Conservation (phyloP, 2,113 vertebrate species). For the Epinephelus lanceolatus region DNA sequence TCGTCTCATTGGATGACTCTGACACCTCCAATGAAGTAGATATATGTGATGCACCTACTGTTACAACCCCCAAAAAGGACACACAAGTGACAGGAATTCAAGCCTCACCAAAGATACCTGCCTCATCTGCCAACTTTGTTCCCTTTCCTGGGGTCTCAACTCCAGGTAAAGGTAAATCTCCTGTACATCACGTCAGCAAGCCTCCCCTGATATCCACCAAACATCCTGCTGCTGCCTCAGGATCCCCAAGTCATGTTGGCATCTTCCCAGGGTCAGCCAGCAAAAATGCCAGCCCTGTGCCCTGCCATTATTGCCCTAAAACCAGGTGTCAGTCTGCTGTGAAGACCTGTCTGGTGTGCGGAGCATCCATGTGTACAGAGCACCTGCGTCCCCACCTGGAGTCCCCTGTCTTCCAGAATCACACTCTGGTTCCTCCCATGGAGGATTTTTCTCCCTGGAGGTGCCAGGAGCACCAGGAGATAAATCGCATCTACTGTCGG, state of each 20-base stretch:
- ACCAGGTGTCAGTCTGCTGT: constrained; percentile 71
- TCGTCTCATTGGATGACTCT: constrained; percentile 23
- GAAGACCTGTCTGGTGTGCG: constrained; percentile 87
- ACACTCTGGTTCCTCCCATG: constrained; percentile 82
- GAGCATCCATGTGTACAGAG: constrained; percentile 86
- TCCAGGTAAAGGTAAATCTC: constrained; percentile 5
- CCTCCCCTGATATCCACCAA: constrained; percentile 11
- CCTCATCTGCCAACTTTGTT: constrained; percentile 21
- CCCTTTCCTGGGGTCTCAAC: constrained; percentile 8
- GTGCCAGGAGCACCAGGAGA: constrained; percentile 87
- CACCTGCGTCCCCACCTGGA: constrained; percentile 86
- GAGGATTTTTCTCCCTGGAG: constrained; percentile 82
- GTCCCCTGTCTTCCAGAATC: constrained; percentile 82
- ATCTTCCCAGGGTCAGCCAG: background rate
- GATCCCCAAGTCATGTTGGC: constrained; percentile 4
- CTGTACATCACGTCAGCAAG: constrained; percentile 1
- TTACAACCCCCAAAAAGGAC: constrained; percentile 47
- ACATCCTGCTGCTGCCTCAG: constrained; percentile 10
- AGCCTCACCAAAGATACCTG: constrained; percentile 31
- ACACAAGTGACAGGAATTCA: background rate
- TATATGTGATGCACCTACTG: constrained; percentile 63
- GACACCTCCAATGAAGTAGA: constrained; percentile 68
- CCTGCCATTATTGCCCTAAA: constrained; percentile 84
- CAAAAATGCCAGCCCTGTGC: constrained; percentile 44
- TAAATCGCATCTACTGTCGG: constrained; percentile 87